A percentile compares a stretch with the other conserved stretches of the same genome.
Conservation (phyloP, 2,797 vertebrate species). For the Eulemur rubriventer region DNA sequence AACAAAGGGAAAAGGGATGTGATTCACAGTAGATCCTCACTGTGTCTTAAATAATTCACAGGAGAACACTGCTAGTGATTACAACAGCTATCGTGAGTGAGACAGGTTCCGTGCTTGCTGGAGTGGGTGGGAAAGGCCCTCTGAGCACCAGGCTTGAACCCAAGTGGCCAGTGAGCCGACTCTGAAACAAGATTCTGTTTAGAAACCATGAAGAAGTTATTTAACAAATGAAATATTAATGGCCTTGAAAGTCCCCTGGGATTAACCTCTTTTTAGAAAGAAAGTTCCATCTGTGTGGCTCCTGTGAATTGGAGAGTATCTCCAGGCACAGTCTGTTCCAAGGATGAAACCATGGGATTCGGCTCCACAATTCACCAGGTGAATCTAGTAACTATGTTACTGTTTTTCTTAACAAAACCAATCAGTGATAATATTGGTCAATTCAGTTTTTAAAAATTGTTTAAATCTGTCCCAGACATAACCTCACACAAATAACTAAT, state of each 20-base stretch:
- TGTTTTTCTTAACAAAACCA: not conserved
- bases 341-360: not conserved
- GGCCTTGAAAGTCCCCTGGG: not conserved
- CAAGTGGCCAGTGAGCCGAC: not conserved
- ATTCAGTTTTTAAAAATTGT: not conserved
- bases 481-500: slow-evolving; percentile 30
- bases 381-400: not conserved
- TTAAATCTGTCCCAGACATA: not conserved
- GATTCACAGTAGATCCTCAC: not conserved
- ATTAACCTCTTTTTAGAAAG: not conserved
- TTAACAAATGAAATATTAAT: slow-evolving; percentile 1
- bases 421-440: not conserved
- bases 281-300: not conserved
- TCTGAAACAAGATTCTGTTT: not conserved
- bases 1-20: not conserved
- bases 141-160: not conserved
- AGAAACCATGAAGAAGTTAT: not conserved
- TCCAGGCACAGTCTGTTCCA: not conserved
- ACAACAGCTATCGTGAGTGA: not conserved
- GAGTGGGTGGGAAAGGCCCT: not conserved
- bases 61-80: not conserved
- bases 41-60: not conserved
- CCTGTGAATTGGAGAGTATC: not conserved
- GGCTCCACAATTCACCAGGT: not conserved
- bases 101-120: not conserved